Conservation (phyloP, 2,888 invertebrate genomes). For the Catocala sponsa region DNA sequence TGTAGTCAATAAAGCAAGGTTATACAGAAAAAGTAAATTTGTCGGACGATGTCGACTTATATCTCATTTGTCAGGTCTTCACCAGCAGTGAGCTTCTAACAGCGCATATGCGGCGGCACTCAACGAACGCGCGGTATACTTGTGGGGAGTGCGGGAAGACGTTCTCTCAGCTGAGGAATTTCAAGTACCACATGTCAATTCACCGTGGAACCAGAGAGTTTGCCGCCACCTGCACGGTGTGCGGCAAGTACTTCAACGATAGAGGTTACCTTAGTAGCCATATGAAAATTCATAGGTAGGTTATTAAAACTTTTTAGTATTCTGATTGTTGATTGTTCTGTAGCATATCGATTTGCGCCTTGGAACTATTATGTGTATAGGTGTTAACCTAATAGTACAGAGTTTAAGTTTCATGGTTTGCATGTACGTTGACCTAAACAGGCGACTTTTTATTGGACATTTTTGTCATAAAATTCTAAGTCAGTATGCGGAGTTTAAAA, state of each 20-base stretch:
- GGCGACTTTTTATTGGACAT: too few species aligned
- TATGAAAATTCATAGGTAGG: constrained; percentile 93
- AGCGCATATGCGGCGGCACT: constrained; percentile 63
- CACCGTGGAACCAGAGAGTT: constrained; percentile 95
- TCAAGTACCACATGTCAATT: constrained; percentile 94
- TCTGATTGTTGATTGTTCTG: too few species aligned
- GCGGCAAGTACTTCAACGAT: constrained; percentile 95
- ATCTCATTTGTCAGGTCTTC: constrained; percentile 60
- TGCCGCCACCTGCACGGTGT: constrained; percentile 89
- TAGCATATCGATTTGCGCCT: too few species aligned
- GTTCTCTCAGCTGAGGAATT: constrained; percentile 94
- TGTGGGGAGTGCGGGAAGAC: constrained; percentile 94
- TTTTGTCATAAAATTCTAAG: too few species aligned
- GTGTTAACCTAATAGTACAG: too few species aligned
- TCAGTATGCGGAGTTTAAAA: too few species aligned
- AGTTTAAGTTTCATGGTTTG: too few species aligned
- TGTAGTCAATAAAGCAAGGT: too few species aligned
- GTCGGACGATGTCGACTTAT: too few species aligned
- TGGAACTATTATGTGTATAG: too few species aligned
- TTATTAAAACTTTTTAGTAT: background rate
- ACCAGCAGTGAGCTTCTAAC: constrained; percentile 58
- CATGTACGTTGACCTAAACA: too few species aligned
- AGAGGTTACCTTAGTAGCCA: constrained; percentile 95
- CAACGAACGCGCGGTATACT: constrained; percentile 84
- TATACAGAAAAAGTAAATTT: too few species aligned